Base-by-base conservation (phyloP, 2,797 vertebrate genomes). In the Parauchenoglanis punctatus region DNA sequence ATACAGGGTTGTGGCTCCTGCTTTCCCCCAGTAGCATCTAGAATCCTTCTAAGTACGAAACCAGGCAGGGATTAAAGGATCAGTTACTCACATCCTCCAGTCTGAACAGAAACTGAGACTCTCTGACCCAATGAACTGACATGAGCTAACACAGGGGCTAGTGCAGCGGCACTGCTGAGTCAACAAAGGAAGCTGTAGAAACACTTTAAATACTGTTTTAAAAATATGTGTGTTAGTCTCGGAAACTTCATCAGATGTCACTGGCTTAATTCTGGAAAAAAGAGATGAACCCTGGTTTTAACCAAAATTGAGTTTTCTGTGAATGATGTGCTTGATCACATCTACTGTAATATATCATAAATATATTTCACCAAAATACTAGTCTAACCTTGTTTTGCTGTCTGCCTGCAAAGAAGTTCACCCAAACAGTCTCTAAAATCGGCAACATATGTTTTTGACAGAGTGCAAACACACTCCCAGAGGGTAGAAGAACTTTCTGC, bases 11-110 rank as follows among this genome's bases (percentile, higher is more conserved):
- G 13, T 82, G 35, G 59, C 58, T 49, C 25, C 59, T 46, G 59
- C 80, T 82, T 63, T 65, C 40, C 59, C 59, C 40, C 3, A 10
- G 80, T 49, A 65, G 59, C 23, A 65, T 49, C 25, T 6, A n/a
- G 35, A n/a, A 40, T n/a, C 49, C 1, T 76, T 76, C 25, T 54
- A 17, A 59, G 18, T 63, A 5, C 10, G 25, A 25, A 58, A 67
- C 25, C 87, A 81, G 54, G 23, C 77, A 80, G 84, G 87, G 86
- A 78, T 67, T 84, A 88, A 86, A 82, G 44, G 70, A 78, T 90
- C 85, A 65, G 70, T 85, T 44, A 63, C 84, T 86, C 81, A 84
- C 81, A 78, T 46, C 40, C 73, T 61, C 7, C 75, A 56, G 20
- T 54, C 59, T 65, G 59, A 65, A 82, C 59, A 82, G 80, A 82